Conservation (phyloP, 2,797 vertebrate genomes). For the Naso thynnoides region DNA sequence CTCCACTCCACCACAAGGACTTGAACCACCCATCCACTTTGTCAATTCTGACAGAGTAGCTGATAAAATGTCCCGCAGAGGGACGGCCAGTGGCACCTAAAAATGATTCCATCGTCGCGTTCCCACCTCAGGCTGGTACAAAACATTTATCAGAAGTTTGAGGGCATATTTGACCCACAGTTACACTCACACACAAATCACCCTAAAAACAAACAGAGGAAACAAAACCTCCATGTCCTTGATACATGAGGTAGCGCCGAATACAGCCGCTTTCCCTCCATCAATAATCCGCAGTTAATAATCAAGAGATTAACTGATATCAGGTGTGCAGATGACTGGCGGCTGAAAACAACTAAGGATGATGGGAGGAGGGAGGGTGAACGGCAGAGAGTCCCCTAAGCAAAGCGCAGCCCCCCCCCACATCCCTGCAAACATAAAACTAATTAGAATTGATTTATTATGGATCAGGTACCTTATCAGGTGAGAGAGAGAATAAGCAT, state of each 20-base stretch:
- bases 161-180: slow-evolving; percentile 15
- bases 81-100: background rate
- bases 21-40: background rate
- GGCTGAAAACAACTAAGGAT: slow-evolving; percentile 53
- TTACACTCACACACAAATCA: slow-evolving; percentile 11
- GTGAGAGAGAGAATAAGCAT: slow-evolving; percentile 90
- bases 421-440: slow-evolving; percentile 76
- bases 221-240: slow-evolving; percentile 56
- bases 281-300: slow-evolving; percentile 71
- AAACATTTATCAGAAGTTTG: slow-evolving; percentile 43
- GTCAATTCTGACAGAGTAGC: background rate
- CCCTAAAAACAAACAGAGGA: slow-evolving; percentile 32
- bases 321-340: slow-evolving; percentile 71
- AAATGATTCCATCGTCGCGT: background rate
- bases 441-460: slow-evolving; percentile 99
- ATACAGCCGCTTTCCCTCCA: slow-evolving; percentile 35
- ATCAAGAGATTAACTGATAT: slow-evolving; percentile 79
- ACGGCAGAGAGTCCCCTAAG: slow-evolving; percentile 72
- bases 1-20: no score
- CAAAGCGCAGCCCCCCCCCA: slow-evolving; percentile 43
- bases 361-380: slow-evolving; percentile 18
- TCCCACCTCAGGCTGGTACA: background rate
- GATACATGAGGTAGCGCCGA: slow-evolving; percentile 39
- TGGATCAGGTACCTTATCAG: slow-evolving; percentile 95
- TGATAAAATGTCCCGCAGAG: background rate